A percentile compares a stretch with the other conserved stretches of the same genome.
These are phyloP conservation scores for Abrostola tripartita DNA, from an alignment of 2,888 invertebrate species.

Conservation along the genomic window DNA sequence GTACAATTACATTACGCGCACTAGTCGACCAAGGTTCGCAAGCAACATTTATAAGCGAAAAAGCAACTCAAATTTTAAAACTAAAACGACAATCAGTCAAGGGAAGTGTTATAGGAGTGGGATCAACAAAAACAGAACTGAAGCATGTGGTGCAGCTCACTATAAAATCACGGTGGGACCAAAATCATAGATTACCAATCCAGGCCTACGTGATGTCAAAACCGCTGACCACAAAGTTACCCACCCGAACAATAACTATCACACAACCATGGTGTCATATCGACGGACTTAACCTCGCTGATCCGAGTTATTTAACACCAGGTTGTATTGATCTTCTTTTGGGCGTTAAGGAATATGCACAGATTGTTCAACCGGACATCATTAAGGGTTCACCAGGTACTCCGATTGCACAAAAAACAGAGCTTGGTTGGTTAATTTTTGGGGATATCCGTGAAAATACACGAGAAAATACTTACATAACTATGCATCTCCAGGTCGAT, in stretches of 20 bases:
- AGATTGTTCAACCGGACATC: constrained; percentile 30
- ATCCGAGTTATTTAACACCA: constrained; percentile 31
- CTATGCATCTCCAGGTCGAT: constrained; percentile 24
- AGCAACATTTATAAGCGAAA: background rate
- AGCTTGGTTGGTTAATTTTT: constrained; percentile 49
- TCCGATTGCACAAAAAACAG: constrained; percentile 45
- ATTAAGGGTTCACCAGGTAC: constrained; percentile 45
- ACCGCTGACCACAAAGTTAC: constrained; percentile 1
- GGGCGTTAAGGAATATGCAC: constrained; percentile 39
- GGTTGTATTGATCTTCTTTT: constrained; percentile 42
- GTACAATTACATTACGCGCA: no score
- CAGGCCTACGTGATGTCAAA: background rate
- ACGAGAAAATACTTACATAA: constrained; percentile 6
- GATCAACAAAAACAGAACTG: background rate
- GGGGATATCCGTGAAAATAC: constrained; percentile 28
- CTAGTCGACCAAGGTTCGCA: background rate
- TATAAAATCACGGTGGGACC: background rate
- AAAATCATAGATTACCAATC: background rate
- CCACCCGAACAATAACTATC: background rate
- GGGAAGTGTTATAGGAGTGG: background rate
- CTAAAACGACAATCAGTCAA: background rate
- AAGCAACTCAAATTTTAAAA: constrained; percentile 30
- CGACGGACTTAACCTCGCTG: constrained; percentile 20
- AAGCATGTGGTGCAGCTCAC: background rate
- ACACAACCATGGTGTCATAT: background rate